Base-by-base conservation (phyloP, 53 echinoderm and acorn worm genomes). In the Zoroaster sp. region DNA sequence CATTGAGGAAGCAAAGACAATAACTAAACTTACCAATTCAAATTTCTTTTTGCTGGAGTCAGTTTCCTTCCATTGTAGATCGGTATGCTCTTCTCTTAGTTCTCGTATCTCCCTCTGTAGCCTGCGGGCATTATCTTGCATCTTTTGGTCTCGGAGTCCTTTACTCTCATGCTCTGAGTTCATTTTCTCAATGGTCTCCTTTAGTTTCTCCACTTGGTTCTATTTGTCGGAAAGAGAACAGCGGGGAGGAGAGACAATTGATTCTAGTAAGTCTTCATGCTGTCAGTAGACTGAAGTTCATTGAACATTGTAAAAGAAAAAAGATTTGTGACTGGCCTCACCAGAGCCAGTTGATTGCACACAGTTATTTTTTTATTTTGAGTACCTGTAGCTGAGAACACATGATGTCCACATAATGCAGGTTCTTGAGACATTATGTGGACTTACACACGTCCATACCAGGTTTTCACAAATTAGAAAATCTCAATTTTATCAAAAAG, bases 41-140 rank as follows among this genome's bases (percentile, higher is more conserved):
- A 91, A 94, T 77, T 94, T 95, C 93, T 92, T 97, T 68, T 93
- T 94, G 17, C 46, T 86, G 20, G 89, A 40, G 28, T 95, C 97
- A 0, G 88, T 73, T 47, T 97, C 97, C 72, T 95, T 95, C 12
- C 95, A 66, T 49, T 95, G 97, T 34, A 87, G 20, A 35, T 91
- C 93, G 0, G 34, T 79, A 32, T 86, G 89, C 87, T 88, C 94
- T 73, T 95, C 93, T 81, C 77, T 80, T 69, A 95, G 82, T 52
- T 97, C 97, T 73, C 95, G 71, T 20, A 96, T 41, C 69, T 97
- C 95, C 52, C 94, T 38, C 77, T 95, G 95, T 53, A 92, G 41
- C 82, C 89, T 90, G 35, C 95, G 75, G 30, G 78, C 77, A 0
- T 38, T 65, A 23, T 95, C 95, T 70, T 94, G 95, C 36, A 88